Conservation (phyloP, 1,140 invertebrate genomes). For the Ceratitis capitata region DNA sequence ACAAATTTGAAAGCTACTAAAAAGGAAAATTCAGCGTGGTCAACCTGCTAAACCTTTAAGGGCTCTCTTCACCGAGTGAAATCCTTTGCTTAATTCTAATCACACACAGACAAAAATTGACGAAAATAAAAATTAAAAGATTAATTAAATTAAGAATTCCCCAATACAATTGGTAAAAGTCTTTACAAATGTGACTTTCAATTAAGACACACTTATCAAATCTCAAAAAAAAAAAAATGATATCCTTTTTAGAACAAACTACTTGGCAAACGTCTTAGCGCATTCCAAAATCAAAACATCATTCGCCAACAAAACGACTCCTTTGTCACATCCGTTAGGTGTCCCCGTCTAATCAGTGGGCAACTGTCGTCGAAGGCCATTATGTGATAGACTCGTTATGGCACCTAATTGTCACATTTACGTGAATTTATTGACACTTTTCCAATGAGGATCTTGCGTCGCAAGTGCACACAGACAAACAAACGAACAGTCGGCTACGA, state of each 20-base stretch:
- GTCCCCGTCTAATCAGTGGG: background rate
- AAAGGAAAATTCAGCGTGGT: too few relatives aligned
- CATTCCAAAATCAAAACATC: slow-evolving; percentile 23
- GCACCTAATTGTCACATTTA: slow-evolving; percentile 38
- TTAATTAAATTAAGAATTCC: background rate
- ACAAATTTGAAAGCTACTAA: too few relatives aligned
- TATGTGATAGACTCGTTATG: slow-evolving; percentile 4
- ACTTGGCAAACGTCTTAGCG: slow-evolving; percentile 10
- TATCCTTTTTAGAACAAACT: background rate
- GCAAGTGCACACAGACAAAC: background rate
- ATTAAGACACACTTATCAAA: background rate
- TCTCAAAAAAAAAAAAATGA: background rate
- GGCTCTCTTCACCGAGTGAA: too few relatives aligned
- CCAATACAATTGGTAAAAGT: background rate
- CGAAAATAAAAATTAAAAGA: too few relatives aligned
- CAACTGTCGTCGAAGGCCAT: background rate
- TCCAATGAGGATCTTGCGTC: background rate
- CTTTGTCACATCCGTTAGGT: background rate
- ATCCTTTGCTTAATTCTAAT: too few relatives aligned
- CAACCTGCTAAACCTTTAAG: too few relatives aligned
- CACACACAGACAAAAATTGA: too few relatives aligned
- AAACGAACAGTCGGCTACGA: background rate
- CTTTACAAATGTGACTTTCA: background rate
- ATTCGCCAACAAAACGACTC: background rate
- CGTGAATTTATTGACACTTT: slow-evolving; percentile 15